Evolutionary conservation across 1,140 invertebrate species (phyloP).

Genomic region (Lordiphosa clarofinis): DNA sequence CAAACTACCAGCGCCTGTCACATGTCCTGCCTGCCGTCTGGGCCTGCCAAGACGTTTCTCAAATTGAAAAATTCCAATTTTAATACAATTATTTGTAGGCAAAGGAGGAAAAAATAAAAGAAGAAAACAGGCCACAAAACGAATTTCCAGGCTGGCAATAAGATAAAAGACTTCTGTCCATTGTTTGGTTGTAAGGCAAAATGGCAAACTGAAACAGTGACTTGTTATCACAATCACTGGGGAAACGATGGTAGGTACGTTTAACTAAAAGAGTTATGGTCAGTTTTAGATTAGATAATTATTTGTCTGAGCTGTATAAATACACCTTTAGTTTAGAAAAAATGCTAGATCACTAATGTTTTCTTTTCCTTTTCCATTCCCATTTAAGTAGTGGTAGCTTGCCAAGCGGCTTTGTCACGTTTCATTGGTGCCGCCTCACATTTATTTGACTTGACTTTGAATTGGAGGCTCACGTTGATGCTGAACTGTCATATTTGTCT

Average conservation of each 20-base stretch:
- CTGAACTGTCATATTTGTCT: constrained; percentile 56
- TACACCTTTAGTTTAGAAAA: no score
- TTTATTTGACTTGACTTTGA: constrained; percentile 42
- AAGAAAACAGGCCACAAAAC: constrained; percentile 5
- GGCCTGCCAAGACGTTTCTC: constrained; percentile 44
- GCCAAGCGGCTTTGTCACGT: constrained; percentile 56
- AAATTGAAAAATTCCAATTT: constrained; percentile 66
- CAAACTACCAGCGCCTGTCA: constrained; percentile 22
- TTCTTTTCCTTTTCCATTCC: not conserved
- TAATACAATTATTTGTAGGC: constrained; percentile 53
- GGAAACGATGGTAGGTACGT: no score
- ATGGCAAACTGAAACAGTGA: no score
- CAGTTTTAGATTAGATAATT: no score
- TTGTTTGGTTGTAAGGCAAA: no score
- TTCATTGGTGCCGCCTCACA: constrained; percentile 57
- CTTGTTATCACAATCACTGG: no score
- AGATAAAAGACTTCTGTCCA: no score
- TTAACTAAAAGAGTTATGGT: no score
- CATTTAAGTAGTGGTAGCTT: constrained; percentile 10
- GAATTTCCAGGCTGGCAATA: not conserved
- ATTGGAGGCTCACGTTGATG: constrained; percentile 21
- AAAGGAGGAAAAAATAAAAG: constrained; percentile 26
- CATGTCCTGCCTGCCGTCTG: constrained; percentile 36
- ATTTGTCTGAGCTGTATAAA: no score
- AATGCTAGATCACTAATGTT: no score